Evolutionary conservation across 2,888 invertebrate genomes (phyloP).

Genomic region (Cetonia aurata): DNA sequence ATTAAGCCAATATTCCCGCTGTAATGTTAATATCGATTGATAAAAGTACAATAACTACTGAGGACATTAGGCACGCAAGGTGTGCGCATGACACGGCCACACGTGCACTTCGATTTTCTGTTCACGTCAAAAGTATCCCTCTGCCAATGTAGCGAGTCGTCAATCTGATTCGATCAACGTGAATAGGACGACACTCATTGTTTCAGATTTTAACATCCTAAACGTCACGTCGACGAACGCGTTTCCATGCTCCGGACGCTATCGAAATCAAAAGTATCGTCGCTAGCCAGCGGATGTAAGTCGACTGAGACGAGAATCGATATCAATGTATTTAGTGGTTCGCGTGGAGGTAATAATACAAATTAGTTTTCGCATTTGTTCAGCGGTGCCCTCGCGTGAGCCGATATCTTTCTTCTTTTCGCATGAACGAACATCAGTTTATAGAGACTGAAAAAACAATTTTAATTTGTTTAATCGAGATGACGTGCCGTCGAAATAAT

Average conservation of each 20-base stretch:
- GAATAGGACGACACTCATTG: constrained; percentile 7
- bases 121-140: too few species aligned
- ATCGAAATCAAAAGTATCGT: constrained; percentile 5
- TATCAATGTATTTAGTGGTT: constrained; percentile 21
- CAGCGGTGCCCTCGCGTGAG: neutral
- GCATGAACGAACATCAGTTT: neutral
- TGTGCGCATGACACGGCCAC: too few species aligned
- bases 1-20: too few species aligned
- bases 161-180: neutral
- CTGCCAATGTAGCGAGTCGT: too few species aligned
- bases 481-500: too few species aligned
- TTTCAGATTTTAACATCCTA: constrained; percentile 4
- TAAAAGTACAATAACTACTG: too few species aligned
- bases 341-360: constrained; percentile 26
- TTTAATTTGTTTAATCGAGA: too few species aligned
- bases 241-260: neutral
- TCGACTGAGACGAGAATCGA: constrained; percentile 4
- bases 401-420: neutral
- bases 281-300: neutral
- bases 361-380: constrained; percentile 20
- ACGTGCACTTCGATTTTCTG: too few species aligned
- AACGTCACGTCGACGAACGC: neutral
- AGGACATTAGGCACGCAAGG: too few species aligned
- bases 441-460: too few species aligned
- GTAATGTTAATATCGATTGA: too few species aligned